Conservation (phyloP, 2,797 vertebrate genomes). For the Centroberyx gerrardi region DNA sequence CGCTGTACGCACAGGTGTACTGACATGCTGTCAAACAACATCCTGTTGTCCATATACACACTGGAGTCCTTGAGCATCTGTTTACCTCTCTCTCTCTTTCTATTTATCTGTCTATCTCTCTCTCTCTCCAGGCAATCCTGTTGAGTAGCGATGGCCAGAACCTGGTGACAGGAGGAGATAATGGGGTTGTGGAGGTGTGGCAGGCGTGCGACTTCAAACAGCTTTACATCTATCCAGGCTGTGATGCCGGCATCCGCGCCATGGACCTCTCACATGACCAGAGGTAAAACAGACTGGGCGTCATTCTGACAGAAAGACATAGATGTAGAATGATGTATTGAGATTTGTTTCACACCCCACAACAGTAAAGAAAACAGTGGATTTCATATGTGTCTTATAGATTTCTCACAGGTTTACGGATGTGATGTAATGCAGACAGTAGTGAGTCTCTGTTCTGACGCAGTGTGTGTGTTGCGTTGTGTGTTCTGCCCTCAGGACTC, state of each 20-base stretch:
- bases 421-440: too few relatives aligned
- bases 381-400: too few relatives aligned
- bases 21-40: not conserved
- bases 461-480: not conserved
- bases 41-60: not conserved
- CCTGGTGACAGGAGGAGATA: constrained; percentile 97
- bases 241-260: constrained; percentile 97
- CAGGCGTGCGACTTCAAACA: constrained; percentile 99
- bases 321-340: not conserved
- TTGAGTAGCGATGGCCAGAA: constrained; percentile 99
- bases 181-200: constrained; percentile 98
- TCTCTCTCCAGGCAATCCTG: constrained; percentile 90
- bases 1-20: not conserved
- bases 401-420: too few relatives aligned
- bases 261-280: constrained; percentile 99
- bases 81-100: not conserved
- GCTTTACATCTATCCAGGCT: constrained; percentile 98
- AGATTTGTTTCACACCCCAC: too few relatives aligned
- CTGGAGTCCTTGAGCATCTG: not conserved
- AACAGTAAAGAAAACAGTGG: too few relatives aligned
- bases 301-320: not conserved
- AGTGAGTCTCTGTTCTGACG: not conserved
- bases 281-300: constrained; percentile 86
- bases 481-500: constrained; percentile 87
- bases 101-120: not conserved